These are phyloP conservation scores for Amphimallon solstitiale DNA, from an alignment of 2,888 invertebrate species.

Conservation along the genomic window DNA sequence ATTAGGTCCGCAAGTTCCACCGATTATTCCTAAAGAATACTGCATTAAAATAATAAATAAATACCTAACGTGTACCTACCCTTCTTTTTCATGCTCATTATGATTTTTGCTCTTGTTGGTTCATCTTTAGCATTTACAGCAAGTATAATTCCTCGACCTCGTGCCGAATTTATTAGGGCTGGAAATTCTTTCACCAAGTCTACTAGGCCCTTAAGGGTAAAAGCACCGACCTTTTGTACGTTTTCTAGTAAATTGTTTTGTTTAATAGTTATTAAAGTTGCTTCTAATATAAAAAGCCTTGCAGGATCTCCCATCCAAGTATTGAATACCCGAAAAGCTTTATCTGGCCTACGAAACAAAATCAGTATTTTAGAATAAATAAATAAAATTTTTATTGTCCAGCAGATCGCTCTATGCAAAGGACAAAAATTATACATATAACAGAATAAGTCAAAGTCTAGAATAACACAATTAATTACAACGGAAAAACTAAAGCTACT, in stretches of 20 bases:
- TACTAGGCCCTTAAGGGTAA: conserved; percentile 70
- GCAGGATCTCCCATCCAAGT: conserved; percentile 99
- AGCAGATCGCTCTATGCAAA: no score
- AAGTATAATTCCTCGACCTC: conserved; percentile 90
- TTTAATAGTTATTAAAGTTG: conserved; percentile 82
- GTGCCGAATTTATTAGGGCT: conserved; percentile 76
- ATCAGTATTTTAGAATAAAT: neutral
- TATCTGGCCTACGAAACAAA: conserved; percentile 71
- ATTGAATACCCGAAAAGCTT: conserved; percentile 92
- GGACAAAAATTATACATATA: no score
- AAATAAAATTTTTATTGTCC: no score
- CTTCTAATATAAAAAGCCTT: conserved; percentile 87
- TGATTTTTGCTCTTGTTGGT: conserved; percentile 76
- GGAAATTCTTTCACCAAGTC: conserved; percentile 77
- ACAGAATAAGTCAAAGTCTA: no score
- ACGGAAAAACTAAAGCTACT: no score
- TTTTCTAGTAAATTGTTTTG: conserved; percentile 81
- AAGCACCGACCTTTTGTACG: conserved; percentile 77
- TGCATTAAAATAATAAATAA: no score
- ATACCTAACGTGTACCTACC: conserved; percentile 78
- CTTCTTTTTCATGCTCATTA: conserved; percentile 73
- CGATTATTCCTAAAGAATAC: conserved; percentile 75
- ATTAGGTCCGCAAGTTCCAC: conserved; percentile 84
- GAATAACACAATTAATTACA: no score
- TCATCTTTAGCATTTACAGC: conserved; percentile 76